A percentile compares a stretch with the other conserved stretches of the same genome.
Evolutionary conservation across 2,113 vertebrate species (phyloP).

Genomic region (Gracilinanus agilis): DNA sequence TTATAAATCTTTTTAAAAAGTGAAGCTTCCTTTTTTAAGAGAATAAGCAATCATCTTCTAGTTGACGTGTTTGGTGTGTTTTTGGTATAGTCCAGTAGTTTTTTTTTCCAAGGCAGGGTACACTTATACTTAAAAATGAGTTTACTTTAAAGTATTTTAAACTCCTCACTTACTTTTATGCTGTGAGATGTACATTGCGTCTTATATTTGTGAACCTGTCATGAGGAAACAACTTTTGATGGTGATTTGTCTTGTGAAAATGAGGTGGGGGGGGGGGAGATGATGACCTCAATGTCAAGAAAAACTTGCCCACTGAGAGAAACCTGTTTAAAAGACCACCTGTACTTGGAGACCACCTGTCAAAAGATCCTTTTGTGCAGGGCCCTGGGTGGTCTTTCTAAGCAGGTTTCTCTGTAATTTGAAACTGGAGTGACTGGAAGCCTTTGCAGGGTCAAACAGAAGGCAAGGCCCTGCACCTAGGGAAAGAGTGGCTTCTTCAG

Average conservation of each 20-base stretch:
- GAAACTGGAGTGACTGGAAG: conserved; percentile 68
- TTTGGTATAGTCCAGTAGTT: neutral
- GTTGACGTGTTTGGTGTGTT: neutral
- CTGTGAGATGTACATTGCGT: neutral
- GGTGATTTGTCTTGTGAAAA: conserved; percentile 32
- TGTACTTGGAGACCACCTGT: conserved; percentile 75
- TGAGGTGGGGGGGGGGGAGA: neutral
- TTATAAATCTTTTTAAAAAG: neutral
- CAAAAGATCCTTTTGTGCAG: conserved; percentile 37
- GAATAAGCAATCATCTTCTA: neutral
- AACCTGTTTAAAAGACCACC: conserved; percentile 65
- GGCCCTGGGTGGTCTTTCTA: conserved; percentile 74
- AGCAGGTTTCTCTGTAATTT: conserved; percentile 68
- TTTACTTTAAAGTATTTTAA: neutral
- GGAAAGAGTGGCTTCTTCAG: conserved; percentile 64
- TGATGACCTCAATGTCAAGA: conserved; percentile 49
- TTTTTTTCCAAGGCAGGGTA: neutral
- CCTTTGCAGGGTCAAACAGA: conserved; percentile 72
- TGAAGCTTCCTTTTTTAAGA: neutral
- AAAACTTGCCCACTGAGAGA: conserved; percentile 63
- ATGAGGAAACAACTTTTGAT: conserved; percentile 43
- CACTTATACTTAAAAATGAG: neutral
- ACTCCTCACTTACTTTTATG: neutral
- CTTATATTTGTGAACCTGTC: conserved; percentile 39
- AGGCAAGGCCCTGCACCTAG: conserved; percentile 15